These are phyloP conservation scores for Paraplagusia blochii DNA, from an alignment of 2,113 vertebrate species.

Conservation along the genomic window DNA sequence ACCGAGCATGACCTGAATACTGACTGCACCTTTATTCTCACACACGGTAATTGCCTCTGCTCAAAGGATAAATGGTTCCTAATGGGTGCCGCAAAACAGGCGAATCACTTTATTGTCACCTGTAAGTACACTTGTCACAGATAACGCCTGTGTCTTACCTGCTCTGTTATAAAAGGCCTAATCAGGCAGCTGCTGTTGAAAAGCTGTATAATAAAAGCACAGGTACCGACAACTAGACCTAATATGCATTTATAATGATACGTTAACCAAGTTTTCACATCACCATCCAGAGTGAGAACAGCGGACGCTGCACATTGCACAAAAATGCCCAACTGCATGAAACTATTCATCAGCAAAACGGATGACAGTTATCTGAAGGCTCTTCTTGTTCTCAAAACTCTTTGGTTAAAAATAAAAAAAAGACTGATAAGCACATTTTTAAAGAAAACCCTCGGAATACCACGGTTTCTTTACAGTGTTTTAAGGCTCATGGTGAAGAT, in stretches of 20 bases:
- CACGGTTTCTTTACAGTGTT: conserved; percentile 30
- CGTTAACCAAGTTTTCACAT: neutral
- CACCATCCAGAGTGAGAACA: conserved; percentile 36
- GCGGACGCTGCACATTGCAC: conserved; percentile 24
- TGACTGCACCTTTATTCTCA: conserved; percentile 45
- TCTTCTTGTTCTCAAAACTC: conserved; percentile 13
- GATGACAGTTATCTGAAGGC: conserved; percentile 37
- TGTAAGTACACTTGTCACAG: conserved; percentile 27
- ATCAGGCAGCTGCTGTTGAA: conserved; percentile 4
- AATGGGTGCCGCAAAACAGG: conserved; percentile 32
- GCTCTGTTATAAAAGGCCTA: conserved; percentile 10
- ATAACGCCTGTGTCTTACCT: conserved; percentile 24
- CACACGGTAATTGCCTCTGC: conserved; percentile 32
- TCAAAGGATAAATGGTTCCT: conserved; percentile 47
- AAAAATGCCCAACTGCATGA: conserved; percentile 20
- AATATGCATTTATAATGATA: neutral
- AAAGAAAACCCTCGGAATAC: conserved; percentile 27
- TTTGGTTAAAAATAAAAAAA: conserved; percentile 36
- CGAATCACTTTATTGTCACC: conserved; percentile 38
- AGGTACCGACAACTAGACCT: no score
- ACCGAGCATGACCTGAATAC: conserved; percentile 23
- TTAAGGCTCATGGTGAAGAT: conserved; percentile 2
- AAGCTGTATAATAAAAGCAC: neutral
- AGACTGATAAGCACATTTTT: conserved; percentile 17
- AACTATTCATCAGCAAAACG: conserved; percentile 42